Conservation (phyloP, 2,113 vertebrate species). For the Hippocampus barbouri region DNA sequence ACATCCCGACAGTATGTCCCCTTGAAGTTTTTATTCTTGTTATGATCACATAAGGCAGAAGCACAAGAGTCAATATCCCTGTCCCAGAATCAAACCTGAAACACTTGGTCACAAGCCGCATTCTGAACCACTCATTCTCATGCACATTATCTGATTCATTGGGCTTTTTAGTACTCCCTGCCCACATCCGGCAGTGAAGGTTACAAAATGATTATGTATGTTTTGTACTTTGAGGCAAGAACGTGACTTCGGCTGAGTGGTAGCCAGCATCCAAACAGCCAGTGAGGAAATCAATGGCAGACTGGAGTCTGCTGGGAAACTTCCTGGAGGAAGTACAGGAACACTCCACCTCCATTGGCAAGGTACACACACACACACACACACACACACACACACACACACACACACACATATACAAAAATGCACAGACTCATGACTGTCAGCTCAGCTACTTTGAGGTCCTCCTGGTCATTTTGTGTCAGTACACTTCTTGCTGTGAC, state of each 20-base stretch:
- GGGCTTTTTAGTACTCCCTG: not conserved
- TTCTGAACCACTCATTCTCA: not conserved
- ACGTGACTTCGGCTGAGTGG: not conserved
- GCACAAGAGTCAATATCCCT: not conserved
- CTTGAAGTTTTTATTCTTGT: no score
- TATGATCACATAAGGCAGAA: no score
- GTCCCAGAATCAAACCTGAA: not conserved
- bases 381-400: not conserved
- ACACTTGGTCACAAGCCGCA: not conserved
- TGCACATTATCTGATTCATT: no score
- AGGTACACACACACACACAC: conserved; percentile 48
- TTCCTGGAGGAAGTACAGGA: conserved; percentile 97
- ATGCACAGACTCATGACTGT: no score
- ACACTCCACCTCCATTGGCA: conserved; percentile 92
- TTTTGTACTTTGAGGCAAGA: conserved; percentile 10
- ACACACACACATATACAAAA: not conserved
- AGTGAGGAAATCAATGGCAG: conserved; percentile 75
- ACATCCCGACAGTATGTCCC: no score
- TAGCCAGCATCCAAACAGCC: not conserved
- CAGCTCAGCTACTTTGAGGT: not conserved
- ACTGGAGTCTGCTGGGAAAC: conserved; percentile 95
- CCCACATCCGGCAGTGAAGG: not conserved
- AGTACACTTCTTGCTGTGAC: not conserved
- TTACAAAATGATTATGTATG: not conserved
- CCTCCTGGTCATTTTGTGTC: not conserved